These are phyloP conservation scores for Prostheceraeus crozeri DNA, from an alignment of 2,888 invertebrate genomes.

Conservation along the genomic window DNA sequence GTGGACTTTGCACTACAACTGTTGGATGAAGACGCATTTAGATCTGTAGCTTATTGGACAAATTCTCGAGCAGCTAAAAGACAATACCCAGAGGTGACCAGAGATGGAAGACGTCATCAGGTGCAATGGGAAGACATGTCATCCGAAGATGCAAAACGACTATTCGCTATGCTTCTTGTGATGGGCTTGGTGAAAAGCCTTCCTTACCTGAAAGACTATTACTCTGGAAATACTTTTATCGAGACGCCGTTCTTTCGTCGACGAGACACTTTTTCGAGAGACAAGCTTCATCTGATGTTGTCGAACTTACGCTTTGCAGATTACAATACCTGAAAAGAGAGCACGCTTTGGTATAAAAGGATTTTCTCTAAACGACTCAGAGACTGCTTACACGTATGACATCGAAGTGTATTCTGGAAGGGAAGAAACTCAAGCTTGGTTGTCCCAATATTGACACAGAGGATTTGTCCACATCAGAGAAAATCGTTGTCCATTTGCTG, in stretches of 20 bases:
- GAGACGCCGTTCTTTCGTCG: neutral
- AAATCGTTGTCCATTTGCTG: constrained; percentile 11
- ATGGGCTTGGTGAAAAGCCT: neutral
- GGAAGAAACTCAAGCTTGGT: constrained; percentile 14
- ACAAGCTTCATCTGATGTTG: neutral
- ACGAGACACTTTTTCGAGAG: neutral
- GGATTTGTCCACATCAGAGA: constrained; percentile 12
- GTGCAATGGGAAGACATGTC: neutral
- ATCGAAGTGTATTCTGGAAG: neutral
- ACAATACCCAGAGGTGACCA: constrained; percentile 15
- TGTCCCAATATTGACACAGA: constrained; percentile 25
- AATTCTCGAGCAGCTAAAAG: constrained; percentile 23
- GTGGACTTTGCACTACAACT: constrained; percentile 10
- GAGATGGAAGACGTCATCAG: constrained; percentile 25
- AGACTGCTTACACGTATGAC: constrained; percentile 21
- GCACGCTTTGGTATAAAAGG: constrained; percentile 25
- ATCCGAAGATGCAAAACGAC: neutral
- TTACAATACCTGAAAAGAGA: constrained; percentile 12
- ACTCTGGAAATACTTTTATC: neutral
- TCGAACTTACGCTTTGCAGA: neutral
- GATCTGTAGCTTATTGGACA: constrained; percentile 10
- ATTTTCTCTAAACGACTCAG: constrained; percentile 12
- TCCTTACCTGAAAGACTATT: neutral
- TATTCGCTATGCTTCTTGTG: neutral
- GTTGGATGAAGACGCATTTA: constrained; percentile 18